Evolutionary conservation across 1,140 invertebrate species (phyloP).

Genomic region (Cheumatopsyche charites): DNA sequence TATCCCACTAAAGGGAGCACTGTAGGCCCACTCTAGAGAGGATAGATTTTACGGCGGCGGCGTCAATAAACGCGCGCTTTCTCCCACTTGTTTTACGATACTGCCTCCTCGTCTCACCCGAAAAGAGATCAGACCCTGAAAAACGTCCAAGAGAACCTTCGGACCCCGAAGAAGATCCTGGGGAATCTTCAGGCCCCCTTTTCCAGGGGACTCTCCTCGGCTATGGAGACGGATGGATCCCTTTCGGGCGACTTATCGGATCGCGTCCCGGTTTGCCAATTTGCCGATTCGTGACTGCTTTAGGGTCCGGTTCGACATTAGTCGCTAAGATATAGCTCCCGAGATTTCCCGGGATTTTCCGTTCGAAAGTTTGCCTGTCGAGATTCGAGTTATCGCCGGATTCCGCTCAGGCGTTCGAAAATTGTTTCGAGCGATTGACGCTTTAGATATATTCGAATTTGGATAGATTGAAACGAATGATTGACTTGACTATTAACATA

Average conservation of each 20-base stretch:
- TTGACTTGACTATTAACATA: too few relatives aligned
- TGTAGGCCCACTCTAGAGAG: background rate
- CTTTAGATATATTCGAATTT: too few relatives aligned
- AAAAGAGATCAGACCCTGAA: background rate
- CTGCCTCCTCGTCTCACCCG: background rate
- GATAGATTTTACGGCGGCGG: constrained; percentile 28
- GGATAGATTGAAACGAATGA: too few relatives aligned
- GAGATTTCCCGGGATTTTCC: constrained; percentile 13
- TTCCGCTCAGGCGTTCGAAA: background rate
- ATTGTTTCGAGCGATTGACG: background rate
- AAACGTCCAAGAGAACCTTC: background rate
- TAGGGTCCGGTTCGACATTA: background rate
- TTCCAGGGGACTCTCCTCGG: background rate
- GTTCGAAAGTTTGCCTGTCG: constrained; percentile 1
- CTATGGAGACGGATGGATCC: background rate
- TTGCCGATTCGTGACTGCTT: constrained; percentile 21
- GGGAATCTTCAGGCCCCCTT: background rate
- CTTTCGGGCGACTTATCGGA: too few relatives aligned
- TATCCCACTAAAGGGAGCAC: constrained; percentile 15
- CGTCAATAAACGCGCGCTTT: constrained; percentile 26
- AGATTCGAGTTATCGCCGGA: background rate
- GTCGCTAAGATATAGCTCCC: background rate
- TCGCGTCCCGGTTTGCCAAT: constrained; percentile 2
- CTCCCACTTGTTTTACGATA: constrained; percentile 18
- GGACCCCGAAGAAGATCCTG: background rate